phyloP scores from a whole-genome alignment of 1,140 invertebrate species.

The Yoshiicerus persimilis region DNA sequence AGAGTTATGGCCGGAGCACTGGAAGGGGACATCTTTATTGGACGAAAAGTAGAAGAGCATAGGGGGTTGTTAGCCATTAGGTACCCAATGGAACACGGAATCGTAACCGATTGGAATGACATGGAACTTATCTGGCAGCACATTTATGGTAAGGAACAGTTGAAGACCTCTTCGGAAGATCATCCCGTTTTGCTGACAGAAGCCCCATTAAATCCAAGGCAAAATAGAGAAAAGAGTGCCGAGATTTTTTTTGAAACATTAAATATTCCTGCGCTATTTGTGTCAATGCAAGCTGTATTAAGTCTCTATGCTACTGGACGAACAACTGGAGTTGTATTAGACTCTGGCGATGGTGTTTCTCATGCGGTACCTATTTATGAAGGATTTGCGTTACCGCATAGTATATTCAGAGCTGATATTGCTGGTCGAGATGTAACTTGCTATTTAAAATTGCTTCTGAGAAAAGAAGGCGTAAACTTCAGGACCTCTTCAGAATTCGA shows the following conservation, averaged over 20 bases:
- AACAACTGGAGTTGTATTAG: constrained; percentile 96
- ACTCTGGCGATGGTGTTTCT: constrained; percentile 97
- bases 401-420: constrained; percentile 97
- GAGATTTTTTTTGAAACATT: constrained; percentile 99
- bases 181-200: constrained; percentile 98
- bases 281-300: constrained; percentile 99
- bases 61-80: constrained; percentile 90
- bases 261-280: constrained; percentile 96
- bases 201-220: constrained; percentile 93
- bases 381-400: constrained; percentile 98
- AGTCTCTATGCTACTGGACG: constrained; percentile 98
- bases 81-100: constrained; percentile 99
- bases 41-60: constrained; percentile 93
- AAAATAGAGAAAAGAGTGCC: constrained; percentile 95
- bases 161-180: constrained; percentile 97
- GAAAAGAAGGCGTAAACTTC: constrained; percentile 96
- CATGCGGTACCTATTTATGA: constrained; percentile 99
- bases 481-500: constrained; percentile 97
- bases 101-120: constrained; percentile 99
- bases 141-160: constrained; percentile 92
- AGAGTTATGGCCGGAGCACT: constrained; percentile 98
- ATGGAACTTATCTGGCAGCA: constrained; percentile 99
- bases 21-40: constrained; percentile 95
- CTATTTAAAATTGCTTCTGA: constrained; percentile 84
- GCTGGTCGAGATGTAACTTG: constrained; percentile 95